These are phyloP conservation scores for Colostygia pectinataria DNA, from an alignment of 2,888 invertebrate species.

Conservation along the genomic window DNA sequence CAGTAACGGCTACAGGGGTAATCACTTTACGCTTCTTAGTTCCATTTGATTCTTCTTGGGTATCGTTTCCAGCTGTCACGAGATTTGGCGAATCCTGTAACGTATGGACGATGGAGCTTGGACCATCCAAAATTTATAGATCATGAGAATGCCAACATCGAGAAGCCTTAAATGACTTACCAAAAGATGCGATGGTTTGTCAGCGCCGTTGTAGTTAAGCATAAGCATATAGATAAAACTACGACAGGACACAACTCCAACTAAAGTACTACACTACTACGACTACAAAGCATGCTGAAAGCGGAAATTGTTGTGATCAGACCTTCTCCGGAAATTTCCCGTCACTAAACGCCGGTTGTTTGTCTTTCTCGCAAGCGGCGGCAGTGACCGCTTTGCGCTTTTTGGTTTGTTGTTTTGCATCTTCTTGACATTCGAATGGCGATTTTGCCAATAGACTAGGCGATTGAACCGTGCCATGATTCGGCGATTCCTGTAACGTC, in stretches of 20 bases:
- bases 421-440: slow-evolving; percentile 1
- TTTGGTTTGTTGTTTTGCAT: slow-evolving; percentile 27
- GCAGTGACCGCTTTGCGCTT: slow-evolving; percentile 8
- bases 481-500: slow-evolving; percentile 16
- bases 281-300: slow-evolving; percentile 8
- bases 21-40: slow-evolving; percentile 17
- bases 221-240: neutral
- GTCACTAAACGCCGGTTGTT: too few relatives aligned
- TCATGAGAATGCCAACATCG: neutral
- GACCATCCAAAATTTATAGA: neutral
- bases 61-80: neutral
- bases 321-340: slow-evolving; percentile 1
- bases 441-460: slow-evolving; percentile 1
- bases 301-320: neutral
- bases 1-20: neutral
- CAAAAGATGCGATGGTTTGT: neutral
- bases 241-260: slow-evolving; percentile 3
- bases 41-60: neutral
- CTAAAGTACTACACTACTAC: slow-evolving; percentile 7
- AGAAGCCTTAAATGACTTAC: slow-evolving; percentile 3
- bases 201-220: slow-evolving; percentile 1
- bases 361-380: neutral
- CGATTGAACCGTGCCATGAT: neutral
- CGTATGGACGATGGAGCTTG: slow-evolving; percentile 4
- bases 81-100: slow-evolving; percentile 12